These are phyloP conservation scores for Amphiprion percula DNA, from an alignment of 2,113 vertebrate genomes.

Conservation along the genomic window DNA sequence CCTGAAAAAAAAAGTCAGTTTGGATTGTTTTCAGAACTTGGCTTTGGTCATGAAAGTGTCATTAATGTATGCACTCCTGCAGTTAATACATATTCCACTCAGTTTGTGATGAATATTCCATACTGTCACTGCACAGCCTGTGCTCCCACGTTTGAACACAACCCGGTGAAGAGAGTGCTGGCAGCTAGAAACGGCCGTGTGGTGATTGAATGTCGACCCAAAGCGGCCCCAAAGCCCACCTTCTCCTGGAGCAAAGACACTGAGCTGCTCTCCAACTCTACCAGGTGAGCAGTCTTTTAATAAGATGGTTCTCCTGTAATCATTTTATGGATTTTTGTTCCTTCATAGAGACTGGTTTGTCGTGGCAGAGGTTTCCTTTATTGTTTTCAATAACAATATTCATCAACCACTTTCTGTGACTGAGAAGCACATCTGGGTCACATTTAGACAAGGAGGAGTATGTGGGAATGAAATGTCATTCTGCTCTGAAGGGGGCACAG, in stretches of 20 bases:
- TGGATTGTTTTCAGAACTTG: background rate
- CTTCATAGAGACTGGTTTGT: slow-evolving; percentile 5
- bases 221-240: slow-evolving; percentile 92
- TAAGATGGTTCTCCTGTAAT: background rate
- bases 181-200: slow-evolving; percentile 91
- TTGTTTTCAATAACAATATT: slow-evolving; percentile 19
- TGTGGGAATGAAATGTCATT: slow-evolving; percentile 1
- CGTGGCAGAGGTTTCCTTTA: background rate
- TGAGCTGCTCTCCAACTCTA: slow-evolving; percentile 92
- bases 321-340: background rate
- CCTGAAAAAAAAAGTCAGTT: background rate
- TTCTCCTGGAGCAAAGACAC: slow-evolving; percentile 97
- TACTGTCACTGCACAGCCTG: slow-evolving; percentile 82
- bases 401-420: slow-evolving; percentile 1
- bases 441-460: background rate
- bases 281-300: slow-evolving; percentile 83
- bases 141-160: slow-evolving; percentile 93
- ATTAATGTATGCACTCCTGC: background rate
- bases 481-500: background rate
- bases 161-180: slow-evolving; percentile 91
- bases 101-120: slow-evolving; percentile 45
- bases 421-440: slow-evolving; percentile 41
- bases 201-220: slow-evolving; percentile 94
- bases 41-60: background rate
- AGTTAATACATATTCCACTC: slow-evolving; percentile 8